Conservation (phyloP, 2,113 vertebrate genomes). For the Odontophorus gujanensis region DNA sequence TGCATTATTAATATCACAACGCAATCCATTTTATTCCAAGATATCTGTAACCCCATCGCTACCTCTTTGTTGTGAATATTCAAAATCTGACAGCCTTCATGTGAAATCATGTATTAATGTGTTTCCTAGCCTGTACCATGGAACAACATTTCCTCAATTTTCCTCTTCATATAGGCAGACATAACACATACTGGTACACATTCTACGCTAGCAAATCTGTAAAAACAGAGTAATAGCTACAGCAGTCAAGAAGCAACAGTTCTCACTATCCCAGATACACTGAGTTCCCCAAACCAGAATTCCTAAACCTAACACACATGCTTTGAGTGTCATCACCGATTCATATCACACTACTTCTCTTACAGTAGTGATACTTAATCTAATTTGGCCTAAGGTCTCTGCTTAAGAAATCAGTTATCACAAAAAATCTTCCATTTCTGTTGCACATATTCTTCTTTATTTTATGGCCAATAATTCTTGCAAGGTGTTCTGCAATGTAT, state of each 20-base stretch:
- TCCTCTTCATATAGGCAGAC: neutral
- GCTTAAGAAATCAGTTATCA: neutral
- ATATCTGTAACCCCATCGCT: neutral
- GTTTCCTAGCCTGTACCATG: neutral
- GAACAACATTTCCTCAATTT: neutral
- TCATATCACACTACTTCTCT: neutral
- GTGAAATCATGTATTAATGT: neutral
- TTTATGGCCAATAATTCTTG: neutral
- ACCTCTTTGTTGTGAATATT: neutral
- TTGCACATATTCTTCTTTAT: neutral
- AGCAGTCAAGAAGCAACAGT: neutral
- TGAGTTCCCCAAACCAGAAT: neutral
- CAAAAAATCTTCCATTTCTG: neutral
- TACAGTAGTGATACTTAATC: neutral
- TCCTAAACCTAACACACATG: neutral
- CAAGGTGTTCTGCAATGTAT: neutral
- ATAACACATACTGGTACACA: neutral
- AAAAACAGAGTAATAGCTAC: neutral
- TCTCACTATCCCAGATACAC: neutral
- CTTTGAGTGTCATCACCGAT: neutral
- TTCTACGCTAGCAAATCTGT: neutral
- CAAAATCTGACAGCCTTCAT: neutral
- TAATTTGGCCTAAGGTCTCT: neutral
- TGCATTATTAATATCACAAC: neutral
- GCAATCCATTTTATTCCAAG: neutral